Evolutionary conservation across 2,113 vertebrate genomes (phyloP).

Genomic region (Sarotherodon lohbergeri): DNA sequence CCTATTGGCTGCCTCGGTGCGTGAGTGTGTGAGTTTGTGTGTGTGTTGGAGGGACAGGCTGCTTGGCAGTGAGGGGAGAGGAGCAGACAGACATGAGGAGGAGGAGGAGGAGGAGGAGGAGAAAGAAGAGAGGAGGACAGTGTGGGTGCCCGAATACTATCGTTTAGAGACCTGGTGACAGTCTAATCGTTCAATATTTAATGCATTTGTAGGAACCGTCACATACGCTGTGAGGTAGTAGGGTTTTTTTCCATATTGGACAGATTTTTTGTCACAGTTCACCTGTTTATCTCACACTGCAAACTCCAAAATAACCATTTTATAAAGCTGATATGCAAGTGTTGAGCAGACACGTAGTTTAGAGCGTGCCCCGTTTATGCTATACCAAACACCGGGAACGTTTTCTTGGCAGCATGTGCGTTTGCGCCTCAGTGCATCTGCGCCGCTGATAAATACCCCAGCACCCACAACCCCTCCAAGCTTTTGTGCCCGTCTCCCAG

Average conservation of each 20-base stretch:
- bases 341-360: slow-evolving; percentile 12
- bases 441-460: slow-evolving; percentile 41
- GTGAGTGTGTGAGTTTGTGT: slow-evolving; percentile 1
- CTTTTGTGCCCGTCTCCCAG: slow-evolving; percentile 64
- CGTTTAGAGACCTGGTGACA: slow-evolving; percentile 47
- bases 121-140: slow-evolving; percentile 29
- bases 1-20: slow-evolving; percentile 66
- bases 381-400: slow-evolving; percentile 27
- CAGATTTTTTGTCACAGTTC: not conserved
- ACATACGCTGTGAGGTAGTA: not conserved
- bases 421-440: slow-evolving; percentile 41
- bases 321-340: slow-evolving; percentile 20
- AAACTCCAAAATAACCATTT: slow-evolving; percentile 6
- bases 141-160: slow-evolving; percentile 51
- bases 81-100: slow-evolving; percentile 64
- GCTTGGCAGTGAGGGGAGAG: slow-evolving; percentile 61
- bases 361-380: slow-evolving; percentile 34
- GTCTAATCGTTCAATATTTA: slow-evolving; percentile 56
- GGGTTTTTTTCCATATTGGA: not conserved
- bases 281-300: not conserved
- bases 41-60: slow-evolving; percentile 57
- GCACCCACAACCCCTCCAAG: not conserved
- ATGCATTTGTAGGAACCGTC: slow-evolving; percentile 24
- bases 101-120: slow-evolving; percentile 28
- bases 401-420: slow-evolving; percentile 48